Evolutionary conservation across 2,113 vertebrate genomes (phyloP), one percentile per base, ranked within the genome.

Genomic region (Eulemur macaco): DNA sequence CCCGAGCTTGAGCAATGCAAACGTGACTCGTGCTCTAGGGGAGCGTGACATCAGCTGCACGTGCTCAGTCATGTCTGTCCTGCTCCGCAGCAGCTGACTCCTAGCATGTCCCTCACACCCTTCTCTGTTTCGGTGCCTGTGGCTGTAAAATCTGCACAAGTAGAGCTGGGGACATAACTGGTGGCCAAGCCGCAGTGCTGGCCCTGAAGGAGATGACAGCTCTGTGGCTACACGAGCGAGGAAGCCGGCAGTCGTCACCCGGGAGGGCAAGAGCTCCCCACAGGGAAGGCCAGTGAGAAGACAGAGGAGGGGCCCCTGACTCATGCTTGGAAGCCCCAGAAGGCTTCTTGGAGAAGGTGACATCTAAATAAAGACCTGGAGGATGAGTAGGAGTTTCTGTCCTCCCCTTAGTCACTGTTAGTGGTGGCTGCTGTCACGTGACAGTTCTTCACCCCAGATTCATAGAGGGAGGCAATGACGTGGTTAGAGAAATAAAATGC

Each of bases 301-400:
- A 39, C 7, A 25, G 83, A 54, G 84, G 39, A 80, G 50, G 34
- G 17, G 82, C 37, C n/a, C 27, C 86, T 92, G 69, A 92, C 64
- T 96, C 94, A 95, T 69, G 74, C 45, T 52, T 78, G 83, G 92
- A 89, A 90, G 78, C 85, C 82, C 64, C 86, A 15, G 50, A 66
- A 86, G 80, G 74, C 85, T 96, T 76, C 96, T 63, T 69, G 54
- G 69, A 90, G 76, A 78, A 96, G 93, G 60, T 73, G 64, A n/a
- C 85, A 9, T 63, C 84, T 76, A 76, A 50, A 74, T 8, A 68
- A 27, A 86, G 92, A 68, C 2, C 3, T 50, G 42, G 52, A 91
- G 52, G 68, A 63, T 60, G 95, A 91, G 63, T 20, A 80, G 89
- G 80, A 78, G 90, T 91, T 95, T 96, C 95, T 96, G 86, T 78